Evolutionary conservation across 2,113 vertebrate species (phyloP).

Genomic region (Sminthopsis crassicaudata): DNA sequence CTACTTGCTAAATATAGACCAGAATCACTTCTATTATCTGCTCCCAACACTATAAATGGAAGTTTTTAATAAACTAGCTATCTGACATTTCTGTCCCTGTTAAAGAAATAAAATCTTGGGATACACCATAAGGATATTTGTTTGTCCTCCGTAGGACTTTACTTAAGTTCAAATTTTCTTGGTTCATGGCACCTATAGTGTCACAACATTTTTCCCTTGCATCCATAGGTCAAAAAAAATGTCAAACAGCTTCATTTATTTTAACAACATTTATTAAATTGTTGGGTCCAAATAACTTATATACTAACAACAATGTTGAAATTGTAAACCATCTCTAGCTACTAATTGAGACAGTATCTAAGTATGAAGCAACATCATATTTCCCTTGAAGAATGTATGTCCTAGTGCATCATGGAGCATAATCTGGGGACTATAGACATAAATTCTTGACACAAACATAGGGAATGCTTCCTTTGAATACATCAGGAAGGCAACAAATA

Average conservation of each 20-base stretch:
- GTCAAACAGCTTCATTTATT: not conserved
- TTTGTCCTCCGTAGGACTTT: not conserved
- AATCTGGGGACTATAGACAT: not conserved
- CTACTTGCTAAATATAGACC: not conserved
- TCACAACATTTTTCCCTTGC: not conserved
- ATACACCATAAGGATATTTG: not conserved
- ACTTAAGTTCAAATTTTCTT: not conserved
- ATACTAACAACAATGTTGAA: not conserved
- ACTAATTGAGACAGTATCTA: not conserved
- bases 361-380: not conserved
- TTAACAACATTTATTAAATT: not conserved
- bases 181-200: not conserved
- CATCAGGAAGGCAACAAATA: not conserved
- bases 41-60: not conserved
- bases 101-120: not conserved
- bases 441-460: not conserved
- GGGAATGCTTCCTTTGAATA: not conserved
- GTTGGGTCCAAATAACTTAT: not conserved
- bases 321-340: not conserved
- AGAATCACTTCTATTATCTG: not conserved
- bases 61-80: not conserved
- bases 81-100: not conserved
- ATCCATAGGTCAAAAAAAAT: not conserved
- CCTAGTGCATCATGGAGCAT: not conserved
- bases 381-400: not conserved